Conservation (phyloP, 2,797 vertebrate species). For the Danionella dracula region DNA sequence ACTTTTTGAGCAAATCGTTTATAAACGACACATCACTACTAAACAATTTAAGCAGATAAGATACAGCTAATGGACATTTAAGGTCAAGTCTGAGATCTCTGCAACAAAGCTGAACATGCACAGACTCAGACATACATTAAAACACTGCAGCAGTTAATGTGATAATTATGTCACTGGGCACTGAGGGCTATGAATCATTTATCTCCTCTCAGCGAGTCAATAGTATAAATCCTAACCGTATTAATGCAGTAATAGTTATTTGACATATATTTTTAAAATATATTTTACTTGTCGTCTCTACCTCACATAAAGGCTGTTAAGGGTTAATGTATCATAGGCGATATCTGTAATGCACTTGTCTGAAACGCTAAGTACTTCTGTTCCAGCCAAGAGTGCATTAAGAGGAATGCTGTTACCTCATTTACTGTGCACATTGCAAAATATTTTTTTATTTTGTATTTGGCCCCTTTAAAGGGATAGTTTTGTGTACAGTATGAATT, state of each 20-base stretch:
- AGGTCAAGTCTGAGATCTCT: constrained; percentile 17
- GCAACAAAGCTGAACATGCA: neutral
- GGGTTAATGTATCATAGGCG: neutral
- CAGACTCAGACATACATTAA: constrained; percentile 13
- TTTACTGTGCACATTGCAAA: neutral
- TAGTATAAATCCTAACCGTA: neutral
- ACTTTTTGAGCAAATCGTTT: too few species aligned
- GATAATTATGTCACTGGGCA: constrained; percentile 18
- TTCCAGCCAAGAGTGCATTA: neutral
- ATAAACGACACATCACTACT: too few species aligned
- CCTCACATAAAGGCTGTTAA: neutral
- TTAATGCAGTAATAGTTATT: constrained; percentile 18
- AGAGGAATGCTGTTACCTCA: neutral
- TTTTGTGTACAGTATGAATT: neutral
- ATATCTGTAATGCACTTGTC: neutral
- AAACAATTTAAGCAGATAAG: too few species aligned
- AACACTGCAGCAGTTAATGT: constrained; percentile 22
- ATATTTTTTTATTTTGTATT: neutral
- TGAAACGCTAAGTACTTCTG: neutral
- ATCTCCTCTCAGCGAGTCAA: constrained; percentile 1
- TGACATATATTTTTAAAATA: neutral
- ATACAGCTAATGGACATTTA: constrained; percentile 32
- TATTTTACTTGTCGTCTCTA: constrained; percentile 9
- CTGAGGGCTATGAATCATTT: constrained; percentile 22
- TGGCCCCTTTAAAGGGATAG: neutral